Evolutionary conservation across 2,797 vertebrate genomes (phyloP), one percentile per base, ranked within the genome.

Genomic region (Neosalanx taihuensis): DNA sequence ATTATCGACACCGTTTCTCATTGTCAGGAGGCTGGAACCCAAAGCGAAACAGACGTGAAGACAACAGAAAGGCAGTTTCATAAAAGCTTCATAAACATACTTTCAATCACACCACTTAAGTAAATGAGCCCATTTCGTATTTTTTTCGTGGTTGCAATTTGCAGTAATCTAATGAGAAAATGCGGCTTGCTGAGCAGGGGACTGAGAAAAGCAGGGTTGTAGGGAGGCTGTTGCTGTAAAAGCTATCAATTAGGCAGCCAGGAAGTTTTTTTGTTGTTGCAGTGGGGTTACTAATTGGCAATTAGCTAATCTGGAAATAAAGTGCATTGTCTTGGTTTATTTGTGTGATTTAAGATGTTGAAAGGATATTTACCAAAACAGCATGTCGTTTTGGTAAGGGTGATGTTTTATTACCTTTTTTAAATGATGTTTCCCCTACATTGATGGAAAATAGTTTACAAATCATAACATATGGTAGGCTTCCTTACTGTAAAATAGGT

Each of bases 151-250:
- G 23, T 26, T 78, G 79, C 79, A 87, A 86, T 91, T 90, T 86
- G 80, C 85, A 78, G 79, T 83, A 82, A 89, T 89, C 83, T 90
- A 87, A 90, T 80, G 86, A 87, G 81, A 84, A 90, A 87, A 84
- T 74, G 80, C 83, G 69, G 71, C 89, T 88, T 78, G 88, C 89
- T 87, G 89, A 84, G 89, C 76, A 26, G 62, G 77, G 77, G 77
- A 70, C 76, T 73, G 77, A 80, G 78, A 85, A 85, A 79, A 67
- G 79, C 72, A 75, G 78, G 79, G 72, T 85, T 80, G 74, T 77
- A 77, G 65, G 82, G 72, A 81, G 74, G 72, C 82, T 76, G 79
- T 71, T 73, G 76, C 81, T 80, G 79, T 74, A 79, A 83, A 84
- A 76, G 74, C 84, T 79, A 90, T 91, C 85, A 87, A 89, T 91